Evolutionary conservation across 2,797 vertebrate species (phyloP), one percentile per base, ranked within the genome.

Genomic region (Artibeus lituratus): DNA sequence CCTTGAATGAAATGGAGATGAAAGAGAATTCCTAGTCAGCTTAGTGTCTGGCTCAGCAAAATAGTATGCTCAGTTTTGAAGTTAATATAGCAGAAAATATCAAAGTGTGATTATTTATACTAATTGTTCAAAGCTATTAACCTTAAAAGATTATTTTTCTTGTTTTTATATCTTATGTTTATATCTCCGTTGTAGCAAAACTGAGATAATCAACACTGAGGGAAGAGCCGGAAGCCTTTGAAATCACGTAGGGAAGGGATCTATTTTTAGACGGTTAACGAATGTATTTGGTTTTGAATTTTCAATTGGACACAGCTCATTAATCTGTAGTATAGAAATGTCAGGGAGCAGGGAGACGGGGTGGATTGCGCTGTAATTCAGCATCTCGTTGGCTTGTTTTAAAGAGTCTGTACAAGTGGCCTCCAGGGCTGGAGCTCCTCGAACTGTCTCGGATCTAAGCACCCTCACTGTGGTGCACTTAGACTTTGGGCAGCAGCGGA

Each of bases 71-170:
- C 53, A 7, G 92, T 95, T 92, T 96, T 76, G 84, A 90, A 97
- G 97, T 97, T 96, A 97, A 96, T 95, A 95, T 94, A 94, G 92
- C 86, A 96, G 94, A 97, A 97, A 98, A 95, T 92, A 95, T 96
- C 62, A 53, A 94, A 95, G 90, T 91, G 92, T n/a, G 76, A 89
- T 97, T 96, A 95, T 97, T 96, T 97, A 96, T 94, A 93, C 89
- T 96, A 97, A 97, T 97, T 97, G 94, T 97, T 96, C 92, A 94
- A 92, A 98, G 92, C 91, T 85, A 93, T 97, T 97, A 96, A 94
- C 97, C 87, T 92, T 96, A 89, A 95, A 77, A 91, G 59, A 89
- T 96, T 69, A 90, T 95, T 96, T 95, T 87, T 81, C 83, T 67
- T 93, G 74, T 78, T 90, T 97, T 95, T 95, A 77, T 51, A 39